phyloP scores from a whole-genome alignment of 2,888 invertebrate genomes.

The Mesochorus sp. region DNA sequence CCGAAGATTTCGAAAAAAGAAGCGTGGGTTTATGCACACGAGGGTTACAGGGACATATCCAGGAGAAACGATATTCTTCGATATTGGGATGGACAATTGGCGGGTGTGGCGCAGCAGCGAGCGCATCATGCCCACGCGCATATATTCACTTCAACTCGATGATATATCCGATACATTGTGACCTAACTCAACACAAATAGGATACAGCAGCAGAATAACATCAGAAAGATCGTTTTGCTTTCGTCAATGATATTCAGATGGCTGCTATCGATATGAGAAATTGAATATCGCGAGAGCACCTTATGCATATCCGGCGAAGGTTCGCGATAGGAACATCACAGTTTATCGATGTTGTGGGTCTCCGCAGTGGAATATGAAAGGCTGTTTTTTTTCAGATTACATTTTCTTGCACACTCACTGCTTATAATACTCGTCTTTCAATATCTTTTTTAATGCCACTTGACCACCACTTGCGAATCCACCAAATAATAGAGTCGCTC shows the following conservation, averaged over 20 bases:
- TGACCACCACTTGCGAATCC: too few species aligned
- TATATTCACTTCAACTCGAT: slow-evolving; percentile 52
- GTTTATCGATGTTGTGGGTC: slow-evolving; percentile 39
- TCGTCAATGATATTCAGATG: slow-evolving; percentile 65
- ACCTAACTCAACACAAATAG: slow-evolving; percentile 27
- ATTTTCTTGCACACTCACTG: too few species aligned
- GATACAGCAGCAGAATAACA: slow-evolving; percentile 44
- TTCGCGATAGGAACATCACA: slow-evolving; percentile 19
- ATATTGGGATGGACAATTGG: slow-evolving; percentile 69
- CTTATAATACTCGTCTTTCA: too few species aligned
- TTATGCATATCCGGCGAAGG: not conserved
- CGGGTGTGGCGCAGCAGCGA: slow-evolving; percentile 66
- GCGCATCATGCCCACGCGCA: slow-evolving; percentile 57
- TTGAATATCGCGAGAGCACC: slow-evolving; percentile 59
- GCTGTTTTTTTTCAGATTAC: not conserved
- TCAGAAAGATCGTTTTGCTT: slow-evolving; percentile 56
- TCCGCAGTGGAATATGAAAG: slow-evolving; percentile 40
- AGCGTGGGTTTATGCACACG: slow-evolving; percentile 40
- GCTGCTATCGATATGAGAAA: slow-evolving; percentile 66
- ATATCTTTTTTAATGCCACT: too few species aligned
- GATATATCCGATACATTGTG: slow-evolving; percentile 34
- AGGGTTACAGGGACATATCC: slow-evolving; percentile 28
- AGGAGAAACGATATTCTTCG: slow-evolving; percentile 60
- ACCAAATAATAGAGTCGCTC: too few species aligned
- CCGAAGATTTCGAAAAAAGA: slow-evolving; percentile 8